Evolutionary conservation across 92 coral and sea anemone genomes (phyloP).

Genomic region (Epizoanthus stellaris): DNA sequence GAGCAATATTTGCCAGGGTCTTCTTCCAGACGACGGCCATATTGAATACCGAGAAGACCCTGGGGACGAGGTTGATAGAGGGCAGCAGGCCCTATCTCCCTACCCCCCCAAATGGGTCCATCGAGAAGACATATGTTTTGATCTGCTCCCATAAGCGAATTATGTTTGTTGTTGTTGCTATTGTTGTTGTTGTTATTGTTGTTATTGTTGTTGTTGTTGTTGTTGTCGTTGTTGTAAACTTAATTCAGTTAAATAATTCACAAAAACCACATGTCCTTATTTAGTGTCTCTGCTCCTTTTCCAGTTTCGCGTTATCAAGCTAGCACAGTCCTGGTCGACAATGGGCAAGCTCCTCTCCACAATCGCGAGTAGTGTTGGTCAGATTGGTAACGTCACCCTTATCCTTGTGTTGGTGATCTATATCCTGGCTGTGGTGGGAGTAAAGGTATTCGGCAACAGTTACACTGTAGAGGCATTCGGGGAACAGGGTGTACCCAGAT

Average conservation of each 20-base stretch:
- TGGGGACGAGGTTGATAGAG: too few species aligned
- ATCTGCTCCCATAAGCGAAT: too few species aligned
- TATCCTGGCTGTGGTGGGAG: constrained; percentile 93
- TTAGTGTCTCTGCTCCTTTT: background rate
- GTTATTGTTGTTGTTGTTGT: too few species aligned
- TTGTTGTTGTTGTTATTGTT: too few species aligned
- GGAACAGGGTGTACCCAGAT: constrained; percentile 83
- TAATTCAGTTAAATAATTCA: background rate
- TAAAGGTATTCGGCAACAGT: constrained; percentile 80
- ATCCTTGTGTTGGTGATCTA: constrained; percentile 87
- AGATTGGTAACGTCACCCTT: constrained; percentile 91
- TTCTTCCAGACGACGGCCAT: too few species aligned
- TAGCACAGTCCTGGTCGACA: constrained; percentile 96
- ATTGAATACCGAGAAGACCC: too few species aligned
- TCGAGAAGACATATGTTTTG: too few species aligned
- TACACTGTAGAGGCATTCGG: constrained; percentile 83
- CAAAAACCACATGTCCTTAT: background rate
- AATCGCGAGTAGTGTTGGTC: constrained; percentile 89
- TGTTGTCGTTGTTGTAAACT: background rate
- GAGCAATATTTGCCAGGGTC: too few species aligned
- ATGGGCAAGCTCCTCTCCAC: constrained; percentile 90
- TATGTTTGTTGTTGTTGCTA: too few species aligned
- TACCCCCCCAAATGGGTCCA: too few species aligned
- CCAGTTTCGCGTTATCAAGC: constrained; percentile 86
- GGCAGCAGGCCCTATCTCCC: too few species aligned